Evolutionary conservation across 2,113 vertebrate genomes (phyloP).

Genomic region (Danio rerio): GRCz12tu NC_133197.1:15719501-15720000

Average conservation of each 20-base stretch:
- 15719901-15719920: no score
- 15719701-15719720: conserved; percentile 86
- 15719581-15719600: conserved; percentile 98
- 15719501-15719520: conserved; percentile 81
- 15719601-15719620: conserved; percentile 83
- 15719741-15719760: conserved; percentile 77
- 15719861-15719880: conserved; percentile 67
- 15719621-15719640: conserved; percentile 86
- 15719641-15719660: conserved; percentile 85
- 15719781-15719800: conserved; percentile 85
- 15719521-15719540: neutral
- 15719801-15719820: conserved; percentile 86
- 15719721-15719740: conserved; percentile 86
- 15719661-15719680: conserved; percentile 86
- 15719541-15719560: neutral
- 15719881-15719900: no score
- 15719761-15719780: conserved; percentile 90
- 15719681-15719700: conserved; percentile 81
- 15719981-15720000: no score
- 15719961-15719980: no score
- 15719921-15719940: no score
- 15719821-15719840: conserved; percentile 87
- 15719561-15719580: conserved; percentile 66
- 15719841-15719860: conserved; percentile 93
- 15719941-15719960: no score